Percentiles rank a stretch among this genome's conserved stretches.
Evolutionary conservation across 2,888 invertebrate species (phyloP).

Genomic region (Drosophila formosana): DNA sequence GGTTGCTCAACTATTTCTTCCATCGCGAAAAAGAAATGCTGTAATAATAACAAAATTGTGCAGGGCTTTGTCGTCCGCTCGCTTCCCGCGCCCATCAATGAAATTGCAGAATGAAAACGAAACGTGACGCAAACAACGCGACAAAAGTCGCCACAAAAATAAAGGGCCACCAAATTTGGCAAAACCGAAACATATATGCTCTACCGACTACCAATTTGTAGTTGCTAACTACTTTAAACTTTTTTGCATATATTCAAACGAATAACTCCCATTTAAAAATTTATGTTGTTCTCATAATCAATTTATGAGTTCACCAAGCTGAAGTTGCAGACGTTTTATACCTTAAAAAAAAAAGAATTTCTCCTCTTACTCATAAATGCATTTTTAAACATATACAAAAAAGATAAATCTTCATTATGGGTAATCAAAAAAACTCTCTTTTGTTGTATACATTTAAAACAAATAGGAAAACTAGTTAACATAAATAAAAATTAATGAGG

Average conservation of each 20-base stretch:
- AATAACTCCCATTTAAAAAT: too few relatives aligned
- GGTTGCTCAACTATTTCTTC: conserved; percentile 61
- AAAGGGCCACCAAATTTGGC: not conserved
- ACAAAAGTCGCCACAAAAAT: conserved; percentile 36
- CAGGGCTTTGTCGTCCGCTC: conserved; percentile 50
- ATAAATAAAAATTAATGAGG: too few relatives aligned
- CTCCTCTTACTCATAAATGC: too few relatives aligned
- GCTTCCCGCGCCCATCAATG: not conserved
- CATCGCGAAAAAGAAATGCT: conserved; percentile 71
- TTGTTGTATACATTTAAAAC: too few relatives aligned
- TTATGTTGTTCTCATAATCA: too few relatives aligned
- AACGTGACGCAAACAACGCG: conserved; percentile 71
- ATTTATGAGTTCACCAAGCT: too few relatives aligned
- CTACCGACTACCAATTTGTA: conserved; percentile 3
- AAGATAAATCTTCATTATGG: not conserved
- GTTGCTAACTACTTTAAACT: too few relatives aligned
- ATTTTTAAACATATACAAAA: not conserved
- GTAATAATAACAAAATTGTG: conserved; percentile 71
- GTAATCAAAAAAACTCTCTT: not conserved
- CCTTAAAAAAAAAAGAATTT: too few relatives aligned
- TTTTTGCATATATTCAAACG: too few relatives aligned
- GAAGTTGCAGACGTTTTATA: too few relatives aligned
- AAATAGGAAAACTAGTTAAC: too few relatives aligned
- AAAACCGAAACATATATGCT: conserved; percentile 27
- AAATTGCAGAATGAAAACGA: conserved; percentile 71